phyloP scores from a whole-genome alignment of 2,113 vertebrate species.

The Mobula hypostoma region DNA sequence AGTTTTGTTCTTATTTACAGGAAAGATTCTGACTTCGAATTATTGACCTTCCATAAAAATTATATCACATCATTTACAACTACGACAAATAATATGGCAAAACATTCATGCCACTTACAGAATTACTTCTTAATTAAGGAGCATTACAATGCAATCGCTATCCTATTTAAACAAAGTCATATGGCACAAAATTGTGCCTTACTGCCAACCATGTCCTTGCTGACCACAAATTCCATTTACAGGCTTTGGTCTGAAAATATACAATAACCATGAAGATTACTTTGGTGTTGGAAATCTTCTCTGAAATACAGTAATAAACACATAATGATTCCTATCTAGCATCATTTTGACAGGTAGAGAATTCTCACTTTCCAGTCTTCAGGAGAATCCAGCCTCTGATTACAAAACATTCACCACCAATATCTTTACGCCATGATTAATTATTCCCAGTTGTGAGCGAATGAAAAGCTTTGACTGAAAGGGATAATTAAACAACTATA shows the following conservation, averaged over 20 bases:
- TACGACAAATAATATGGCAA: not conserved
- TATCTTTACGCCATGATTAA: not conserved
- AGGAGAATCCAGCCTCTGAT: not conserved
- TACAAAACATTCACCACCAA: not conserved
- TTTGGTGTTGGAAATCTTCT: not conserved
- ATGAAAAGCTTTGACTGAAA: not conserved
- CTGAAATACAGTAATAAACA: not conserved
- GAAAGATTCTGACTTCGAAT: not conserved
- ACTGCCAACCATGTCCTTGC: too few relatives aligned
- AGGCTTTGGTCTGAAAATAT: too few relatives aligned
- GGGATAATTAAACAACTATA: not conserved
- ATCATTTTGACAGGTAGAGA: not conserved
- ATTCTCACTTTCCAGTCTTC: not conserved
- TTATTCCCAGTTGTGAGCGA: not conserved
- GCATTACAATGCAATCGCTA: too few relatives aligned
- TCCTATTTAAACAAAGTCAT: too few relatives aligned
- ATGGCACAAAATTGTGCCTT: too few relatives aligned
- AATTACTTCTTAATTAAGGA: not conserved
- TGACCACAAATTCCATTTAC: too few relatives aligned
- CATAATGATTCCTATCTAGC: not conserved
- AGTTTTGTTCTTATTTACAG: not conserved
- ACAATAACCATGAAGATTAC: not conserved
- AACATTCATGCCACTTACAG: not conserved
- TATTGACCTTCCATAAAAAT: not conserved
- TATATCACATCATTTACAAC: not conserved